Evolutionary conservation across 2,113 vertebrate genomes (phyloP), one percentile per base, ranked within the genome.

Genomic region (Podarcis cretensis): DNA sequence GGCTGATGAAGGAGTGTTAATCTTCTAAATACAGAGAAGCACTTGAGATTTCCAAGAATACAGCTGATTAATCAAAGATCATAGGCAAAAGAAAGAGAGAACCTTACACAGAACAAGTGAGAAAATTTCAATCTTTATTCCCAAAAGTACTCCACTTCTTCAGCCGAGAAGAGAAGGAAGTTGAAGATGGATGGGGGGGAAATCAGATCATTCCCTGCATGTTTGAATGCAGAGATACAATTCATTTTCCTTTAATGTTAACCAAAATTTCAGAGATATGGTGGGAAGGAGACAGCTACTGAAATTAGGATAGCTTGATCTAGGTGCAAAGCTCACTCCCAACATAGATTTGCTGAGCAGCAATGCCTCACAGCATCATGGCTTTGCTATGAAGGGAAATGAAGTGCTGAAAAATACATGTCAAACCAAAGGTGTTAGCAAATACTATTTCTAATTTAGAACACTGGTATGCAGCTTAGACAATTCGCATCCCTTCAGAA

Each of bases 21-120:
- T 89, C 69, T 93, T 91, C 88, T 83, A 93, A 27, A 10, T 88
- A 89, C 90, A 74, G 84, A 76, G 74, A 95, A 93, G 75, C 69
- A 78, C 87, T 89, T 91, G 65, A 40, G 1, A 23, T 90, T 94
- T 87, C 84, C 90, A 43, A 92, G 87, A 92, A 79, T 93, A 92
- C 0, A 83, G 80, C 59, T 87, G 66, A 94, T 90, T 90, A 86
- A 92, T 69, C 59, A 83, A 89, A 40, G 59, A 66, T 94, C 66
- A 86, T 37, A 75, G 66, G 88, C 90, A 90, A 66, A 84, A 40
- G 63, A 9, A 71, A 35, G 81, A 21, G 20, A 48, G 10, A 12
- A 78, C 21, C 76, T 30, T 32, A 76, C 21, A 89, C 40, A 78
- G 69, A 66, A 6, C 80, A 68, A 87, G 30, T 5, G 18, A 37